phyloP scores from a whole-genome alignment of 2,113 vertebrate species.

The Maylandia zebra region DNA sequence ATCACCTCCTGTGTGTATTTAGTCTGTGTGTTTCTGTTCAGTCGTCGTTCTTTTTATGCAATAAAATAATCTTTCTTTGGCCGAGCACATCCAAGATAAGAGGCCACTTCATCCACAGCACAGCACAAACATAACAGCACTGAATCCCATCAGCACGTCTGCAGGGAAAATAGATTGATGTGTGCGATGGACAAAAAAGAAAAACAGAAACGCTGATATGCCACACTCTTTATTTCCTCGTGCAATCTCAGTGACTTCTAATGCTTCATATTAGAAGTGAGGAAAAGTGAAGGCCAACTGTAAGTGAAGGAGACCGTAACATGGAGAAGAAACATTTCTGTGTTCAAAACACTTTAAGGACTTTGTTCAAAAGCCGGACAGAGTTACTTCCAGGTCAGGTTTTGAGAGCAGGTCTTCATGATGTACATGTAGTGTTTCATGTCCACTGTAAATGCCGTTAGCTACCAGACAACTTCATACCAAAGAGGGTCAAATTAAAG shows the following conservation, averaged over 20 bases:
- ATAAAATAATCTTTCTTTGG: background rate
- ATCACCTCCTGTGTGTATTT: background rate
- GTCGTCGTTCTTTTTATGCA: background rate
- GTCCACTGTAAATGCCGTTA: background rate
- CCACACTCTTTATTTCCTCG: background rate
- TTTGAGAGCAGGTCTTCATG: background rate
- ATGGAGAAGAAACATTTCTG: background rate
- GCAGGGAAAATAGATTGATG: background rate
- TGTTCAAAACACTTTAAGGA: background rate
- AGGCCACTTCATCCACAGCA: background rate
- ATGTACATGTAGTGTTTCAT: background rate
- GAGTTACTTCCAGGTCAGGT: background rate
- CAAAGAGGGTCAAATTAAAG: background rate
- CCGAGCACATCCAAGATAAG: background rate
- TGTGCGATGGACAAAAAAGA: background rate
- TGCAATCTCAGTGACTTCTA: background rate
- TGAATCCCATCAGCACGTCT: background rate
- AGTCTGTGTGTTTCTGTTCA: background rate
- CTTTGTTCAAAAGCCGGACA: background rate
- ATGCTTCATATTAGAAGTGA: background rate
- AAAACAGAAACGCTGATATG: background rate
- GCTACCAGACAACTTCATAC: background rate
- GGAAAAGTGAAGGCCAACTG: background rate
- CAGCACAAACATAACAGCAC: background rate
- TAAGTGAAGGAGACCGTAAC: background rate